Percentiles rank a stretch among this genome's conserved stretches.
phyloP scores from a whole-genome alignment of 2,797 vertebrate genomes.

The Botia kubotai region DNA sequence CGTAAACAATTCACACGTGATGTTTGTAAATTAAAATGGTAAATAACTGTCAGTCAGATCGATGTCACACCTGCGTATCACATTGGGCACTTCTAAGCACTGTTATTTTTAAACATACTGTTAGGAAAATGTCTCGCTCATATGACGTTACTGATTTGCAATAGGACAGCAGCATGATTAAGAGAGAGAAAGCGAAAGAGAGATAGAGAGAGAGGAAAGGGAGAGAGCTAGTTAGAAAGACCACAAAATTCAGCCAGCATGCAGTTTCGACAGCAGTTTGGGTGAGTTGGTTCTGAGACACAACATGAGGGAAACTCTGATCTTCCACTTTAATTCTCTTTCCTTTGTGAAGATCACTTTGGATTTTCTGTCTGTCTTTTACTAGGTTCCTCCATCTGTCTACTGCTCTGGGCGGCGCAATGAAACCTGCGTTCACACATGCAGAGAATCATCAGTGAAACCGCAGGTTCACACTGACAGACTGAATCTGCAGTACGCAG shows the following conservation, averaged over 20 bases:
- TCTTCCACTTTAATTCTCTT: not conserved
- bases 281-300: not conserved
- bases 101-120: no score
- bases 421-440: not conserved
- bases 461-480: not conserved
- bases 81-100: no score
- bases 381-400: not conserved
- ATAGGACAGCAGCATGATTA: not conserved
- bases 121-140: no score
- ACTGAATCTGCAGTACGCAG: not conserved
- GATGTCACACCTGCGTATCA: no score
- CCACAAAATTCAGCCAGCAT: constrained; percentile 20
- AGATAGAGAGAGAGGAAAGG: constrained; percentile 13
- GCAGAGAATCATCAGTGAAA: not conserved
- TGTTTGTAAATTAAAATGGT: no score
- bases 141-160: no score
- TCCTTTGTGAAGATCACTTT: not conserved
- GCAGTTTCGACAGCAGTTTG: constrained; percentile 12
- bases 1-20: no score
- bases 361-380: not conserved
- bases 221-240: constrained; percentile 37
- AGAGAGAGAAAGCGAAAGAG: constrained; percentile 2
- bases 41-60: no score
- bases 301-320: not conserved
- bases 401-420: not conserved